Conservation (phyloP, 2,888 invertebrate genomes). For the Xylota segnis region DNA sequence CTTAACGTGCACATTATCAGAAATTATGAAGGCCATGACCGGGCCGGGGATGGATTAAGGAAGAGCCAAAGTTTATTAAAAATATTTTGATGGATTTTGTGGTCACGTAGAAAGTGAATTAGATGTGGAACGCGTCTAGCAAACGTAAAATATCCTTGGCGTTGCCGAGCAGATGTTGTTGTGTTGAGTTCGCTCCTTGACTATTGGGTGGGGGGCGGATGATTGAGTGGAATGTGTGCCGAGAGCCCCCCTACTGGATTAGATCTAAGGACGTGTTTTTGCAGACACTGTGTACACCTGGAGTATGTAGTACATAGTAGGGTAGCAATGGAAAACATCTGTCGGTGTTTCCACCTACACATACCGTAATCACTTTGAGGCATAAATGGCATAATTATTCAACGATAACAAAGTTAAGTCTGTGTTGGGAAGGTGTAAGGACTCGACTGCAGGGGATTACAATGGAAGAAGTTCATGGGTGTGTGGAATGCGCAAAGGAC, state of each 20-base stretch:
- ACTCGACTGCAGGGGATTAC: neutral
- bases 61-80: slow-evolving; percentile 73
- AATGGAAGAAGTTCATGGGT: neutral
- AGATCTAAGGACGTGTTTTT: slow-evolving; percentile 65
- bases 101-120: slow-evolving; percentile 76
- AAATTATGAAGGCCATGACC: slow-evolving; percentile 52
- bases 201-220: slow-evolving; percentile 16
- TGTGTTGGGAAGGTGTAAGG: neutral
- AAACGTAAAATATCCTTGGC: slow-evolving; percentile 65
- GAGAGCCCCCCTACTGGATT: too few relatives aligned
- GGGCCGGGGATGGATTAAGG: slow-evolving; percentile 1
- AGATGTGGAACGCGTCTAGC: slow-evolving; percentile 75
- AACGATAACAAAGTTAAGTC: slow-evolving; percentile 24
- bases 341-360: slow-evolving; percentile 23
- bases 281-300: slow-evolving; percentile 52
- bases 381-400: slow-evolving; percentile 55
- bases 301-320: slow-evolving; percentile 6
- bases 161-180: slow-evolving; percentile 53
- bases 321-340: slow-evolving; percentile 36
- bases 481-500: neutral
- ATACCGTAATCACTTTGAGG: slow-evolving; percentile 39
- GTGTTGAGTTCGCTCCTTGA: slow-evolving; percentile 3
- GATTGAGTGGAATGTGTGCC: slow-evolving; percentile 66
- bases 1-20: slow-evolving; percentile 75
- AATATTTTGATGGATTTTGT: slow-evolving; percentile 77